Conservation (phyloP, 2,113 vertebrate genomes). For the Boleophthalmus pectinirostris region DNA sequence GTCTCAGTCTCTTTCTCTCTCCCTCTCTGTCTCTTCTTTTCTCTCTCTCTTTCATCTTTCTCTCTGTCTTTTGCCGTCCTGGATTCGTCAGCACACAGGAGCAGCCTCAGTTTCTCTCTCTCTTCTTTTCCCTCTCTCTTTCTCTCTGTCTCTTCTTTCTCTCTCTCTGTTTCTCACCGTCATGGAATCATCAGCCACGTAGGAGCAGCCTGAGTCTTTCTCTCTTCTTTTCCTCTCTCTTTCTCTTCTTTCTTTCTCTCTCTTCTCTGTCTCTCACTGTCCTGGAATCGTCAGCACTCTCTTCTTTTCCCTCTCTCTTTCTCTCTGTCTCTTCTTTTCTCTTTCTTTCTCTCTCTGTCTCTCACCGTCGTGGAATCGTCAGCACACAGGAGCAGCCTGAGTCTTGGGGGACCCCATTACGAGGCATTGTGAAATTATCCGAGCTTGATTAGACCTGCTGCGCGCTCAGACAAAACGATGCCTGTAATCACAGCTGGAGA, state of each 20-base stretch:
- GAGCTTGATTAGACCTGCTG: slow-evolving; percentile 61
- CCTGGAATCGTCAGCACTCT: neutral
- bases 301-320: neutral
- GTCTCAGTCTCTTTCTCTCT: no score
- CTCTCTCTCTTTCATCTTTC: no score
- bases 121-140: no score
- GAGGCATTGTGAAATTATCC: slow-evolving; percentile 53
- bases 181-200: no score
- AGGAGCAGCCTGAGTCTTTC: no score
- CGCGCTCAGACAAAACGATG: slow-evolving; percentile 53
- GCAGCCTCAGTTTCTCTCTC: slow-evolving; percentile 51
- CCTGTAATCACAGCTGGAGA: slow-evolving; percentile 55
- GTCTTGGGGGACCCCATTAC: slow-evolving; percentile 65
- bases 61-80: neutral
- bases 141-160: no score
- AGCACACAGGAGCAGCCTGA: slow-evolving; percentile 51
- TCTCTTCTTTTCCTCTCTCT: no score
- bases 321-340: slow-evolving; percentile 19
- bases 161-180: no score
- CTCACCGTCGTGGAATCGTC: slow-evolving; percentile 12
- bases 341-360: neutral
- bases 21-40: no score
- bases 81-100: slow-evolving; percentile 39
- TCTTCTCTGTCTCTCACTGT: no score
- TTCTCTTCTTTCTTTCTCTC: no score